Evolutionary conservation across 1,140 invertebrate genomes (phyloP).

Genomic region (Bombyx mori): DNA sequence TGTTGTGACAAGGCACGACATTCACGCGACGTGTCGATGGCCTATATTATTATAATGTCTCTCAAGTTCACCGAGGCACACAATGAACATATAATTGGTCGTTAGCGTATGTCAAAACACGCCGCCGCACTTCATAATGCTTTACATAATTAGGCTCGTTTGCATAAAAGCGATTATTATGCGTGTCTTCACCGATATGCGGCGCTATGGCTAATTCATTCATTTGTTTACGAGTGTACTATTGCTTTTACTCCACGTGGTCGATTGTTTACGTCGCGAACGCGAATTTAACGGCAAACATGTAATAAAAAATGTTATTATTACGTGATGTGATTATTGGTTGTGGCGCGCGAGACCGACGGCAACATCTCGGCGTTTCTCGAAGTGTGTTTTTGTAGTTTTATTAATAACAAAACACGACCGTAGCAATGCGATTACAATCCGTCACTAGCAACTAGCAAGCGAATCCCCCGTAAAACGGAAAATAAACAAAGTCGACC

Average conservation of each 20-base stretch:
- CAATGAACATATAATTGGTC: conserved; percentile 62
- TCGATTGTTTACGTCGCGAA: conserved; percentile 40
- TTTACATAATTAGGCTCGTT: conserved; percentile 67
- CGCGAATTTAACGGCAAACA: conserved; percentile 38
- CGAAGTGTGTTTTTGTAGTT: too few species aligned
- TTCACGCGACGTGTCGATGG: conserved; percentile 54
- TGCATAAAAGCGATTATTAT: conserved; percentile 65
- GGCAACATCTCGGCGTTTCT: too few species aligned
- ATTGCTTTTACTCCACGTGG: conserved; percentile 48
- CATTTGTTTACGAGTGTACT: conserved; percentile 59
- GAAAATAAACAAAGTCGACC: too few species aligned
- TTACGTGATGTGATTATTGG: conserved; percentile 14
- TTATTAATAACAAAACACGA: too few species aligned
- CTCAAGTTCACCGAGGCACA: conserved; percentile 63
- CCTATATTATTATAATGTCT: conserved; percentile 60
- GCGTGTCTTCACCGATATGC: conserved; percentile 55
- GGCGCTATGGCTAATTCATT: conserved; percentile 57
- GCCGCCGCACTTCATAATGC: conserved; percentile 47
- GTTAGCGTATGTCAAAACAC: conserved; percentile 64
- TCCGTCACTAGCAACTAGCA: too few species aligned
- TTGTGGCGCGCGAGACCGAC: conserved; percentile 2
- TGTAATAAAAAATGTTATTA: conserved; percentile 41
- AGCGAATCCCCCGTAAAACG: too few species aligned
- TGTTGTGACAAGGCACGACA: conserved; percentile 33
- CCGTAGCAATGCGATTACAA: too few species aligned